These are phyloP conservation scores for Cyanoderma ruficeps DNA, from an alignment of 2,113 vertebrate genomes.

Conservation along the genomic window DNA sequence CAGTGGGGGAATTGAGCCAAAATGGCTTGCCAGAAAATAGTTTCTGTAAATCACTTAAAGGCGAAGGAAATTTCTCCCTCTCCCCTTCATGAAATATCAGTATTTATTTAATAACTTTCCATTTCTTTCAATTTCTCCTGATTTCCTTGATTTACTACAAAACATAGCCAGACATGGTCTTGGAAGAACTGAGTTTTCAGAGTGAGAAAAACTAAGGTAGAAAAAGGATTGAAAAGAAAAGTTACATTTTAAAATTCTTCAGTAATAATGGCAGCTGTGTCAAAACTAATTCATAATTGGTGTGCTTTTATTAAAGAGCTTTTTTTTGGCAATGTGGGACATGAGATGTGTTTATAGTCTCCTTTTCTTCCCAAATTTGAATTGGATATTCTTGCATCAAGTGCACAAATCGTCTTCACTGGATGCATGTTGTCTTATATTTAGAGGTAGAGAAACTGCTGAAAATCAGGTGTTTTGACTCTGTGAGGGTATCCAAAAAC, in stretches of 20 bases:
- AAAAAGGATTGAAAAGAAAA: background rate
- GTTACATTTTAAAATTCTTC: background rate
- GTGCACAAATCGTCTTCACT: background rate
- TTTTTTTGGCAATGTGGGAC: background rate
- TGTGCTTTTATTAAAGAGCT: background rate
- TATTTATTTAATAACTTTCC: background rate
- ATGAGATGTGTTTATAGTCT: background rate
- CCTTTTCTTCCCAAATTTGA: background rate
- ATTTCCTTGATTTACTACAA: background rate
- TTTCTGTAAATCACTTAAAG: background rate
- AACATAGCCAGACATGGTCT: background rate
- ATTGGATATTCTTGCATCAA: background rate
- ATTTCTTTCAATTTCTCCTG: background rate
- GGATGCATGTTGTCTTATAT: background rate
- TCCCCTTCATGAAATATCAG: background rate
- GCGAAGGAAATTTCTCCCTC: background rate
- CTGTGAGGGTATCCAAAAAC: background rate
- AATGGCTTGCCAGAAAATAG: background rate
- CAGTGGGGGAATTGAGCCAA: background rate
- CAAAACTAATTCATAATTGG: background rate
- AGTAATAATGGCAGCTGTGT: background rate
- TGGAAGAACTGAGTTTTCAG: background rate
- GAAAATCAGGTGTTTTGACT: background rate
- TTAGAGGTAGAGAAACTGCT: background rate
- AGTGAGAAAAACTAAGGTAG: background rate